Evolutionary conservation across 2,888 invertebrate species (phyloP), one percentile per base, ranked within the genome.

Genomic region (Nebria brevicollis): DNA sequence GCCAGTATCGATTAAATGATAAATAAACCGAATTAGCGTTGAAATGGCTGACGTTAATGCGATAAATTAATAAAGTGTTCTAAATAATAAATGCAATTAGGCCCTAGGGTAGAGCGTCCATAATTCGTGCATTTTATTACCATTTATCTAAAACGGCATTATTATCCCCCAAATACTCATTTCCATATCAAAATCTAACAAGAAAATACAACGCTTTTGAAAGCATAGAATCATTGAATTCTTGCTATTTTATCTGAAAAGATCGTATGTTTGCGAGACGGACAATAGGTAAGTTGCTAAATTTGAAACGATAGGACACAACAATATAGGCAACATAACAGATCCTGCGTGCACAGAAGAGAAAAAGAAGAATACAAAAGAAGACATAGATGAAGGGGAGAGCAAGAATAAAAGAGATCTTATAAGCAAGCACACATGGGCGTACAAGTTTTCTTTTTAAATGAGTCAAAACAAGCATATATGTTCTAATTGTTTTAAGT

Each of bases 261-360:
- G 73, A 73, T 72, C 78, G 25, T 64, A 79, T 79, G 68, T 79
- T 79, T 74, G 74, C n/a, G n/a, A 25, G 64, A 68, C 79, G 54
- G 79, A 79, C 74, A 79, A 75, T 79, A 79, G 74, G 79, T 79
- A 75, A 75, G 66, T 68, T 66, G 75, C 79, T 68, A 79, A 79
- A 79, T 79, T 79, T 74, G 79, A 79, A 54, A 74, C 66, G 66
- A 70, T 68, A 79, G 79, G 68, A 74, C 79, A 74, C 74, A 79
- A 79, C 79, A 79, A 79, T 79, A 79, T 79, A 74, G 66, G 79
- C 43, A n/a, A 43, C 79, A 75, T 79, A 79, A 75, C 74, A 75
- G 79, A 79, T 66, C 26, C 75, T 79, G 74, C 68, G 79, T 79
- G 79, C 79, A 75, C 15, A 75, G 74, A 72, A 75, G 73, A 73